Percentiles rank a stretch among this genome's conserved stretches.
phyloP scores from a whole-genome alignment of 1,140 invertebrate species.

The Apis cerana region DNA sequence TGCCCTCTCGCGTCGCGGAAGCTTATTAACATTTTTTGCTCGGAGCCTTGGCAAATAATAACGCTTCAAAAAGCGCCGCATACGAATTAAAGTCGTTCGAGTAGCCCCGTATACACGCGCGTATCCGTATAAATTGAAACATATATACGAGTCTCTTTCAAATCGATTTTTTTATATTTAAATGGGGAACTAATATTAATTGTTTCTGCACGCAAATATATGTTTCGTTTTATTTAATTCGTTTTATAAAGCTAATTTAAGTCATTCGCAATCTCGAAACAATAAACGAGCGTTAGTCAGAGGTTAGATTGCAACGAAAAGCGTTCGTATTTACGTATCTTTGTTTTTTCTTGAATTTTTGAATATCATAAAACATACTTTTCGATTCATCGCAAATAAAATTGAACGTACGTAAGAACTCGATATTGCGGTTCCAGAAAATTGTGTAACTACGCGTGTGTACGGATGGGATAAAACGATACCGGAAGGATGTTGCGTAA shows the following conservation, averaged over 20 bases:
- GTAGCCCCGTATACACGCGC: not conserved
- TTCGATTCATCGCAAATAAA: not conserved
- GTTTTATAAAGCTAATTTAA: no score
- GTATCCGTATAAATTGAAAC: not conserved
- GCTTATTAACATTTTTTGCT: slow-evolving; percentile 67
- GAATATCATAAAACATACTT: not conserved
- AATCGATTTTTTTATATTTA: not conserved
- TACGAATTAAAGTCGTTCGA: not conserved
- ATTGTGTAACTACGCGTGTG: not conserved
- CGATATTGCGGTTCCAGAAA: not conserved
- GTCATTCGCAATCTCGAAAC: no score
- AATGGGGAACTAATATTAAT: not conserved
- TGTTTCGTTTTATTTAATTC: not conserved
- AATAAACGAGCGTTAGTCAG: no score
- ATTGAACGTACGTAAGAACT: not conserved
- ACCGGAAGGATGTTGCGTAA: slow-evolving; percentile 79
- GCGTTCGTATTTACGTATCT: no score
- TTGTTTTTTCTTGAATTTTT: no score
- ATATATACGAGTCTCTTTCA: no score
- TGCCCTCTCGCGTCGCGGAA: slow-evolving; percentile 26
- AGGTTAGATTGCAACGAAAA: no score
- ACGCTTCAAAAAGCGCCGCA: slow-evolving; percentile 60
- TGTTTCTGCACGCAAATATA: not conserved
- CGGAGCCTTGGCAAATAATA: slow-evolving; percentile 67
- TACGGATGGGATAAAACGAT: slow-evolving; percentile 28